phyloP scores from a whole-genome alignment of 2,113 vertebrate genomes.

The Pterocles burchelli region DNA sequence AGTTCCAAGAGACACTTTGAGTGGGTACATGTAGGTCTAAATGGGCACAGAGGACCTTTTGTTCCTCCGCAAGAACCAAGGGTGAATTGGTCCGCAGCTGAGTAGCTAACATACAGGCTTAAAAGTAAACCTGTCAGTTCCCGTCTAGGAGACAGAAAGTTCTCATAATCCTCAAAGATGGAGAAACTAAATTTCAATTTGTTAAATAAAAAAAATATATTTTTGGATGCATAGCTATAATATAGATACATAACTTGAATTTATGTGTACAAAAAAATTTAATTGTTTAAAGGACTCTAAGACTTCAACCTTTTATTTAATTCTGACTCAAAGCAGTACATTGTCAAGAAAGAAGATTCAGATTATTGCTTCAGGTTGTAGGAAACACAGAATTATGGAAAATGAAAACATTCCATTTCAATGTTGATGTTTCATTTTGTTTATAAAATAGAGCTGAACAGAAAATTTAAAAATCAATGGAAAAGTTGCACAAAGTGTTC shows the following conservation, averaged over 20 bases:
- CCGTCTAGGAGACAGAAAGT: background rate
- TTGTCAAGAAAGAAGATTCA: background rate
- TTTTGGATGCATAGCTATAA: background rate
- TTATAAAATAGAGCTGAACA: background rate
- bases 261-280: background rate
- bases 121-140: background rate
- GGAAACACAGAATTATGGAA: background rate
- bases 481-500: background rate
- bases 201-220: background rate
- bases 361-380: background rate
- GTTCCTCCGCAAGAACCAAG: background rate
- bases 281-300: background rate
- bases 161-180: background rate
- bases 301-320: background rate
- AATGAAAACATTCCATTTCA: background rate
- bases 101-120: background rate
- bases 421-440: background rate
- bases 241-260: background rate
- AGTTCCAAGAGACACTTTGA: background rate
- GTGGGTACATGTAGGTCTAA: background rate
- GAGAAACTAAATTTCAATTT: background rate
- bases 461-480: background rate
- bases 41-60: background rate
- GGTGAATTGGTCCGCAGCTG: background rate
- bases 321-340: background rate